Evolutionary conservation across 2,888 invertebrate genomes (phyloP), one percentile per base, ranked within the genome.

Genomic region (Camptogramma bilineatum): DNA sequence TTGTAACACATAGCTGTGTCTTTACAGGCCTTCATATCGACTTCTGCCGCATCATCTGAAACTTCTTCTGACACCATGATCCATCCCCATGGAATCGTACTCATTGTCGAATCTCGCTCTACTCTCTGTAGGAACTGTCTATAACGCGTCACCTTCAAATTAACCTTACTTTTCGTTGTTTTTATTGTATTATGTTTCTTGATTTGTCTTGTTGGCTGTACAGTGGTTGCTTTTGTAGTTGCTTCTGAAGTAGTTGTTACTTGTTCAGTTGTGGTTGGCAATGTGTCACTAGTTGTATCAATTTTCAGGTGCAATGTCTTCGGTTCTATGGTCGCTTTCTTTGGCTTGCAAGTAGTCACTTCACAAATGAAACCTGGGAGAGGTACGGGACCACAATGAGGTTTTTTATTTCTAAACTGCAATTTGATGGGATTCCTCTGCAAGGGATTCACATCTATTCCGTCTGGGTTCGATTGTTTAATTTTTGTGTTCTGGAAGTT

Each of bases 331-430:
- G 19, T 50, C 0, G 0, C 8, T 47, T 24, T 47, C 24, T 52
- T 44, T 34, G 48, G 24, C 48, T 5, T 31, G 8, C 18, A 39
- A 10, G 42, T 44, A 9, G 24, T 48, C 8, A 58, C 63, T 44
- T 69, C 61, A 10, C 69, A 66, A 18, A 61, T 66, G 0, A 69
- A 51, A 17, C 62, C 66, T n/a, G 66, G 66, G 9, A 64, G 63
- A 9, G 46, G 48, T 4, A 69, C 34, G 0, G 66, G 66, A 13
- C 64, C 66, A 18, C 66, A 69, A 3, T 50, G 34, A 18, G 46
- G 34, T 46, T 59, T 62, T 44, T 39, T 60, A 4, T 39, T n/a
- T 42, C 4, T 31, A 1, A 53, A 60, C 13, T 28, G n/a, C 18
- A 28, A n/a, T 48, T 50, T 24, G 0, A 53, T 44, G 1, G 47